Conservation (phyloP, 2,797 vertebrate genomes). For the Eidolon dupreanum region DNA sequence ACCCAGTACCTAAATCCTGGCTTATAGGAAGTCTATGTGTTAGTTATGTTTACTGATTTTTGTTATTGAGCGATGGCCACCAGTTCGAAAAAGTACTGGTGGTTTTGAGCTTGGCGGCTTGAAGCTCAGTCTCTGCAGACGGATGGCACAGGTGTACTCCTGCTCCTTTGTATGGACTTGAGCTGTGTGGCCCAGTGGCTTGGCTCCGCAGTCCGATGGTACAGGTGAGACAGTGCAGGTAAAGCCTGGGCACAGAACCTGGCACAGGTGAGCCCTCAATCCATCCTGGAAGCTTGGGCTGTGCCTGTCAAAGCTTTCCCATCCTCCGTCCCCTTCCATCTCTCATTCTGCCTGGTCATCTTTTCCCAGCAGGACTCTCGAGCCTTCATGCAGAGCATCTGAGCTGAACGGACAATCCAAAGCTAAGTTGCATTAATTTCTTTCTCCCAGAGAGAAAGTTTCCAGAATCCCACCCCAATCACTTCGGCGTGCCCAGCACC, state of each 20-base stretch:
- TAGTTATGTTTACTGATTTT: background rate
- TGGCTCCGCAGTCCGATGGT: background rate
- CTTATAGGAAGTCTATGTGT: background rate
- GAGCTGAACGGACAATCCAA: background rate
- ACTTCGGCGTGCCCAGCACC: accelerated
- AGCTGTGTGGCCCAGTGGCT: background rate
- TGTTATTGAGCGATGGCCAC: background rate
- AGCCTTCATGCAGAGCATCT: background rate
- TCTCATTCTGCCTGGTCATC: background rate
- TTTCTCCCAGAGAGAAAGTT: background rate
- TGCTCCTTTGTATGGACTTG: background rate
- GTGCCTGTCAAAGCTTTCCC: background rate
- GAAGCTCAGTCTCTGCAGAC: background rate
- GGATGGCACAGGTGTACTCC: accelerated
- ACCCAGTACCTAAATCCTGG: background rate
- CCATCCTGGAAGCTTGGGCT: background rate
- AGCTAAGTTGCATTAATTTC: background rate
- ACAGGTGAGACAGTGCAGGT: background rate
- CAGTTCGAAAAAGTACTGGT: too few relatives aligned
- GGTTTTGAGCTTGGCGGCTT: accelerated
- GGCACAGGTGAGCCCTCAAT: background rate
- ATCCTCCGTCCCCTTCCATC: background rate
- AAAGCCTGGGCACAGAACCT: background rate
- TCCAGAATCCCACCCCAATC: background rate
- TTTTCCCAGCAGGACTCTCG: background rate